phyloP scores from a whole-genome alignment of 92 coral and sea anemone genomes.

The Ricordea florida region DNA sequence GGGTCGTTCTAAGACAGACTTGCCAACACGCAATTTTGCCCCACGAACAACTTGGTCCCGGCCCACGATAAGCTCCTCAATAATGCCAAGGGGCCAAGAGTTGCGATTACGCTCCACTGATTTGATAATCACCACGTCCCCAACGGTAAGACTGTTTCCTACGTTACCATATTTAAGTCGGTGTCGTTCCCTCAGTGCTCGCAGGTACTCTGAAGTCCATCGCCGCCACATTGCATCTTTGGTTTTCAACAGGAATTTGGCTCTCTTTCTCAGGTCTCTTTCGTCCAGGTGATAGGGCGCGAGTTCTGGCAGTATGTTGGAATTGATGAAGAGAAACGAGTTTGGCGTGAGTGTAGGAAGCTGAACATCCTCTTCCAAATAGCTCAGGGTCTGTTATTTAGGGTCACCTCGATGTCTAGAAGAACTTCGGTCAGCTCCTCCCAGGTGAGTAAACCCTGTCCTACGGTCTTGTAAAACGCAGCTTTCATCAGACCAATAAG shows the following conservation, averaged over 20 bases:
- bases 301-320: conserved; percentile 27
- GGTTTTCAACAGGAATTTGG: conserved; percentile 1
- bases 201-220: conserved; percentile 16
- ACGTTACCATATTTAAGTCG: conserved; percentile 5
- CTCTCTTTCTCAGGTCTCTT: conserved; percentile 3
- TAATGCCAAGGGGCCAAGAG: background rate
- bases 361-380: conserved; percentile 13
- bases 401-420: conserved; percentile 30
- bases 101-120: background rate
- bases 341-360: conserved; percentile 22
- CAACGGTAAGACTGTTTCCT: background rate
- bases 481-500: conserved; percentile 26
- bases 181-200: conserved; percentile 36
- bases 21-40: no score
- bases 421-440: conserved; percentile 28
- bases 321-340: conserved; percentile 3
- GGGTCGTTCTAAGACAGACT: no score
- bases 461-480: conserved; percentile 31
- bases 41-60: no score
- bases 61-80: no score
- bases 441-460: conserved; percentile 18
- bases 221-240: conserved; percentile 45
- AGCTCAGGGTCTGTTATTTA: conserved; percentile 23
- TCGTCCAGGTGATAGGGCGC: background rate
- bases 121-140: conserved; percentile 16